Conservation (phyloP, 2,113 vertebrate genomes). For the Triplophysa dalaica region DNA sequence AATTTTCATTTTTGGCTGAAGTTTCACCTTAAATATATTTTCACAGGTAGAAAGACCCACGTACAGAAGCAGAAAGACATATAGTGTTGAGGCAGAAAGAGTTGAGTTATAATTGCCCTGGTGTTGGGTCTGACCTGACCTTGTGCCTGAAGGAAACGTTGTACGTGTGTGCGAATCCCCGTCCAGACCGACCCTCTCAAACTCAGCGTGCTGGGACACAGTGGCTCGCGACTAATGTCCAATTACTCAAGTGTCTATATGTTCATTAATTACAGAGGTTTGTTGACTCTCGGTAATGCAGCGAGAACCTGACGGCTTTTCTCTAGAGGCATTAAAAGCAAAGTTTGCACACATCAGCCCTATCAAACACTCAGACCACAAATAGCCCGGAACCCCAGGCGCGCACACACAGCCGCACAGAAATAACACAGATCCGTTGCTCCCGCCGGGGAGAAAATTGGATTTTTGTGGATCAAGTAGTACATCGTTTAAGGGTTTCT, state of each 20-base stretch:
- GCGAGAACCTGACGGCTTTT: constrained; percentile 36
- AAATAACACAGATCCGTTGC: constrained; percentile 26
- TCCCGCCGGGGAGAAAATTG: constrained; percentile 51
- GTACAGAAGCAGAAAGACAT: constrained; percentile 9
- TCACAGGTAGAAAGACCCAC: not conserved
- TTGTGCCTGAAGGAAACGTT: constrained; percentile 21
- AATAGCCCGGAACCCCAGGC: not conserved
- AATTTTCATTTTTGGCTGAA: not conserved
- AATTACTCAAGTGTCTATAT: constrained; percentile 21
- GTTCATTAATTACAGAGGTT: constrained; percentile 26
- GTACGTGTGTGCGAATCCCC: constrained; percentile 18
- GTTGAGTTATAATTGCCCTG: constrained; percentile 24
- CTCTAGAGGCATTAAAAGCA: constrained; percentile 33
- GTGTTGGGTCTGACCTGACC: constrained; percentile 30
- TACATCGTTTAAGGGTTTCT: constrained; percentile 42
- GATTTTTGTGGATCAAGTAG: constrained; percentile 55
- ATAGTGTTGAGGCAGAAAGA: not conserved
- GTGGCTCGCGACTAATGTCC: constrained; percentile 2
- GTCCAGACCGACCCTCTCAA: not conserved
- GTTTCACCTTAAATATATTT: not conserved
- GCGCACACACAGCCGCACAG: constrained; percentile 24
- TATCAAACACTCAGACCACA: constrained; percentile 23
- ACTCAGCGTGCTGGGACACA: constrained; percentile 1
- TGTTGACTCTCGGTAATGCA: constrained; percentile 30
- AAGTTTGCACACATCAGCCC: constrained; percentile 35